Evolutionary conservation across 2,888 invertebrate genomes (phyloP), one percentile per base, ranked within the genome.

Genomic region (Dascillus cervinus): DNA sequence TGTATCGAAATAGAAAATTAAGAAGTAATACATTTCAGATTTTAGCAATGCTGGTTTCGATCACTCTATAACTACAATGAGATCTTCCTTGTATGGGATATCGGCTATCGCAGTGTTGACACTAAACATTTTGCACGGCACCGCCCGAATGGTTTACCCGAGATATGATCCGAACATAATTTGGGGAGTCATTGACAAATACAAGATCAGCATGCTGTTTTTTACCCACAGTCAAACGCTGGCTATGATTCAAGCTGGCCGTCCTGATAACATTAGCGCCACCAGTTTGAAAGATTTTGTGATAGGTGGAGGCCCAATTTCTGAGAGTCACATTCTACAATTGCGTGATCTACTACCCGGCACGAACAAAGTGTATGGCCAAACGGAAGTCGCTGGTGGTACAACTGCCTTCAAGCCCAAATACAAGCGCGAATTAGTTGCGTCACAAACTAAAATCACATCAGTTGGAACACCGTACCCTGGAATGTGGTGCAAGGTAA

Each of bases 311-410:
- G 56, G 50, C 3, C 32, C 49, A 3, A 30, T 60, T 6, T 39
- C 55, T 1, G 35, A 43, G 15, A 46, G 47, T 9, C 46, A 48
- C 27, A 34, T 56, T 9, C 9, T 39, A 9, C 39, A 44, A 22
- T 27, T 62, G n/a, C 39, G 58, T 22, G 58, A 61, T 28, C 12
- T 58, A 4, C 34, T 63, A 14, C 62, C 62, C 1, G 58, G 58
- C 4, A 56, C 59, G 1, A 52, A 53, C 25, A 48, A 56, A 27
- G 44, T 26, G 9, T 63, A 58, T 33, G 63, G 62, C 1, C 58
- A 58, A 45, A 55, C 61, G 0, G 63, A 63, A 48, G 47, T 54
- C 3, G 47, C 49, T 2, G 60, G 61, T 8, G 15, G 20, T 50
- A 2, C 21, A 4, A 51, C 50, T 2, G 8, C 29, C 4, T 64